Percentiles rank a stretch among this genome's conserved stretches.
Conservation (phyloP, 2,113 vertebrate species). For the Agapornis roseicollis region DNA sequence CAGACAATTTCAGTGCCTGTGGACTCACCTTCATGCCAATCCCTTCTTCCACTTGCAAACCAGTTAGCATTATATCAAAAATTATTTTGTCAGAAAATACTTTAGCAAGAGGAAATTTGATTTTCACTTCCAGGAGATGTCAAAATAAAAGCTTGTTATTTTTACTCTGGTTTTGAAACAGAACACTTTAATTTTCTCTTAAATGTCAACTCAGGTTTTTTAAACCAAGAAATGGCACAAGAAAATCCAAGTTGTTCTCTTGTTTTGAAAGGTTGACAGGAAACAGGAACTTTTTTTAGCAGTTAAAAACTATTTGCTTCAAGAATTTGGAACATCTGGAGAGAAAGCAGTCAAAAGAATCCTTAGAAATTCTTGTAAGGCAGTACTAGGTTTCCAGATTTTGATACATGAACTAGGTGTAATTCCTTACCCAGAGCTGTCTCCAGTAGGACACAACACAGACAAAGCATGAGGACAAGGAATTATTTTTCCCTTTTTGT, state of each 20-base stretch:
- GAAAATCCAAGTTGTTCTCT: background rate
- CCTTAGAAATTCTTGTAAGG: background rate
- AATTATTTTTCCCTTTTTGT: background rate
- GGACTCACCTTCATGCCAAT: background rate
- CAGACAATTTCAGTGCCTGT: background rate
- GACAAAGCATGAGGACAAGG: background rate
- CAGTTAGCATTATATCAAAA: background rate
- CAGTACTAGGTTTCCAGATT: background rate
- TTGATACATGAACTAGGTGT: background rate
- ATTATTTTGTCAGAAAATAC: background rate
- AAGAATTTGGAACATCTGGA: background rate
- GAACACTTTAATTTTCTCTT: constrained; percentile 8
- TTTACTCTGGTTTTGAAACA: constrained; percentile 31
- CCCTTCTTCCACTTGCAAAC: background rate
- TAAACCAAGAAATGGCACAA: background rate
- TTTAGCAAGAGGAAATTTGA: constrained; percentile 2
- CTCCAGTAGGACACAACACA: background rate
- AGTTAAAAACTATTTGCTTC: constrained; percentile 10
- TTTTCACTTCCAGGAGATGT: background rate
- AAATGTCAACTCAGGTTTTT: constrained; percentile 8
- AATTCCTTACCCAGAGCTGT: background rate
- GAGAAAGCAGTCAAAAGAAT: background rate
- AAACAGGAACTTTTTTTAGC: constrained; percentile 30
- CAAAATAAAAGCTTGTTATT: constrained; percentile 40
- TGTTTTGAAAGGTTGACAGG: constrained; percentile 47